phyloP scores from a whole-genome alignment of 2,113 vertebrate genomes.

The Balaenoptera acutorostrata region DNA sequence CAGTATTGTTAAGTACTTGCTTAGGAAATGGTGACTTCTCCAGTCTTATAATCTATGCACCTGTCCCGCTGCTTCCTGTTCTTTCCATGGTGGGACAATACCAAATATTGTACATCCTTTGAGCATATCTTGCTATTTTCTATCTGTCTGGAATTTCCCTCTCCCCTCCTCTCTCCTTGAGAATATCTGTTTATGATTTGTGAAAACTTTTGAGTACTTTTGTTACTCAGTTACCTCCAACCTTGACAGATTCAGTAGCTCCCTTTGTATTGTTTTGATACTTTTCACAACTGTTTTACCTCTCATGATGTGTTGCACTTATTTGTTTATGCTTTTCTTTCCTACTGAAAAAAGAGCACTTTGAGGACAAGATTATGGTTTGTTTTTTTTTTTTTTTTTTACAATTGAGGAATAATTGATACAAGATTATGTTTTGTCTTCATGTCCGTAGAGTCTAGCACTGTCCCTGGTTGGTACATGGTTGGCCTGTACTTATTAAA shows the following conservation, averaged over 20 bases:
- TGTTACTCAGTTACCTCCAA: background rate
- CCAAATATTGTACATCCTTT: background rate
- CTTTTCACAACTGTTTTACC: background rate
- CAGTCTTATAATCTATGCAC: background rate
- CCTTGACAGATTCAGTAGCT: background rate
- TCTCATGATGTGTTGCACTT: background rate
- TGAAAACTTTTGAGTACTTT: background rate
- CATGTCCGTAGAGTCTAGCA: background rate
- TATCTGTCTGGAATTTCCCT: background rate
- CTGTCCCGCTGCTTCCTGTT: background rate
- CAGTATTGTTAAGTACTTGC: background rate
- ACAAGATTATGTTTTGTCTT: background rate
- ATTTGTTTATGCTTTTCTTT: background rate
- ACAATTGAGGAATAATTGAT: background rate
- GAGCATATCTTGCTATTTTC: background rate
- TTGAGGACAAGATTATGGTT: background rate
- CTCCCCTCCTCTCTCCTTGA: background rate
- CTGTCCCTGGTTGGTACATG: background rate
- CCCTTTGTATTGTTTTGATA: background rate
- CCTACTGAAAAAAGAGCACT: background rate
- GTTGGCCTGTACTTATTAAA: background rate
- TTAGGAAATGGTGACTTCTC: background rate
- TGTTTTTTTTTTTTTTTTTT: background rate
- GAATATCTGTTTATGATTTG: background rate
- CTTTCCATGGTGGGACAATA: background rate